Evolutionary conservation across 2,888 invertebrate species (phyloP).

Genomic region (Folsomia candida): DNA sequence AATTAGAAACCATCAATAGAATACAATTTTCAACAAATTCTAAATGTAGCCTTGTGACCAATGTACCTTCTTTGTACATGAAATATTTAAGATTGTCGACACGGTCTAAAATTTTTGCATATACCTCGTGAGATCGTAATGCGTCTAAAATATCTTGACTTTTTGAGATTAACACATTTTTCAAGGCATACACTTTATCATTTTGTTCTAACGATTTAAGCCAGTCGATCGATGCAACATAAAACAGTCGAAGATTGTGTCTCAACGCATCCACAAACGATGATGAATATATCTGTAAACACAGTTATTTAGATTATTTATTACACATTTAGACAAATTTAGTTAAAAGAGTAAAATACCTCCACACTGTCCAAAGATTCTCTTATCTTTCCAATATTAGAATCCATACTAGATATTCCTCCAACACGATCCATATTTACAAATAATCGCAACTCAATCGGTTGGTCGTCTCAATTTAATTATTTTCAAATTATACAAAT

Average conservation of each 20-base stretch:
- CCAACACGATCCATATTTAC: no score
- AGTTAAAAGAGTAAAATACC: no score
- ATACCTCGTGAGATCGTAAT: conserved; percentile 36
- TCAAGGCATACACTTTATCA: conserved; percentile 26
- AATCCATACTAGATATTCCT: no score
- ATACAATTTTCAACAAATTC: neutral
- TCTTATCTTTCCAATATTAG: conserved; percentile 21
- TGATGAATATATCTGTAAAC: conserved; percentile 30
- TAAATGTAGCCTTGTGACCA: neutral
- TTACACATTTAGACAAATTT: no score
- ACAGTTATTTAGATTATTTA: no score
- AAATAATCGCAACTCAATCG: no score
- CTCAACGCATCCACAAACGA: conserved; percentile 28
- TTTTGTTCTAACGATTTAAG: conserved; percentile 34
- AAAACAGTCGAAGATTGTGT: conserved; percentile 29
- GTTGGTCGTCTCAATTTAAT: no score
- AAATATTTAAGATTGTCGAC: conserved; percentile 23
- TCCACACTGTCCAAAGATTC: conserved; percentile 29
- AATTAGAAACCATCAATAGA: neutral
- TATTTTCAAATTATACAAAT: no score
- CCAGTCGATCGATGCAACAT: conserved; percentile 26
- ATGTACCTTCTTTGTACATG: conserved; percentile 39
- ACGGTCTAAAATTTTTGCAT: conserved; percentile 25
- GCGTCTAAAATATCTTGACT: conserved; percentile 29
- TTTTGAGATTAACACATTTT: conserved; percentile 22